Base-by-base conservation (phyloP, 2,888 invertebrate genomes). In the Cinara cedri region DNA sequence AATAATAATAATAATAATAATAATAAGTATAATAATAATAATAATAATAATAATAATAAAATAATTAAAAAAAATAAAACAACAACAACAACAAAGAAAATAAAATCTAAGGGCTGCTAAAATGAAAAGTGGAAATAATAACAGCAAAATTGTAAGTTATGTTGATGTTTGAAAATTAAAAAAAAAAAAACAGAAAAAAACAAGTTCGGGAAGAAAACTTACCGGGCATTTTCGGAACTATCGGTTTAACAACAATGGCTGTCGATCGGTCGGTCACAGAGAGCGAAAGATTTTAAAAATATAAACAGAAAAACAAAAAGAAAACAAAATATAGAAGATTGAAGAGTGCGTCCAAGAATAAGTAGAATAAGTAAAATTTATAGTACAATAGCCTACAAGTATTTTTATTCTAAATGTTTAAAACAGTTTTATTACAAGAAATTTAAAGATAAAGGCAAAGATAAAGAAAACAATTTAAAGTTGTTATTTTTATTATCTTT, bases 331-430 rank as follows among this genome's bases (percentile, higher is more conserved):
- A 78, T 78, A 78, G 68, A 78, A 70, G 68, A 70, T 78, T 78
- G 78, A 78, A 78, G 78, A 78, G 78, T 78, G 78, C 78, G 78
- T 78, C 78, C 78, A 78, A 78, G 68, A 78, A 78, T 78, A 78
- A 78, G 68, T 78, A 78, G 68, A 78, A 78, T 78, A 78, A 78
- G 68, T 78, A 78, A 57, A 75, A 21, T 72, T 46, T 62, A 19
- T 63, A 66, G 34, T 78, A 78, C 54, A 68, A 57, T 66, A 66
- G 55, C 57, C 66, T 76, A 66, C 14, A 63, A 54, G 74, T 74
- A 54, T 34, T 34, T 72, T 46, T n/a, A 9, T 54, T 63, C 42
- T 54, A 19, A 24, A 46, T 72, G 57, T n/a, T 42, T 62, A 55
- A n/a, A 55, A 66, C 3, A 55, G 21, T 68, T 44, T 49, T 68